A percentile compares a stretch with the other conserved stretches of the same genome.
Evolutionary conservation across 2,797 vertebrate genomes (phyloP).

Genomic region (Buphagus erythrorhynchus): DNA sequence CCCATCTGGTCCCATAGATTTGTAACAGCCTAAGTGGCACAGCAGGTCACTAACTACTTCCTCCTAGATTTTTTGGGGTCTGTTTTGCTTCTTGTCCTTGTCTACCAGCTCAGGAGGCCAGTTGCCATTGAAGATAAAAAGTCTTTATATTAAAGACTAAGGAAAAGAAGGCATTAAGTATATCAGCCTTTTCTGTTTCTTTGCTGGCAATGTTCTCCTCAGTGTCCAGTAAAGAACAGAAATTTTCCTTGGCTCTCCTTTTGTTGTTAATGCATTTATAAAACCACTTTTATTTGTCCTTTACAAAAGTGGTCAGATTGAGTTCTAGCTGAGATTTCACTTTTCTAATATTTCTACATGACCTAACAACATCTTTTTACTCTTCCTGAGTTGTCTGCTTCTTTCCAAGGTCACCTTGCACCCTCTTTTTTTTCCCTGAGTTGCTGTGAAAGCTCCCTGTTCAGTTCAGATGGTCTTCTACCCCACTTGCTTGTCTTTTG

Average conservation of each 20-base stretch:
- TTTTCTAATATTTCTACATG: neutral
- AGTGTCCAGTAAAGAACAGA: neutral
- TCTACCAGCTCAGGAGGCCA: neutral
- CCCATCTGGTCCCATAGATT: neutral
- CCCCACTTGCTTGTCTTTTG: neutral
- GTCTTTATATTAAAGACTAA: neutral
- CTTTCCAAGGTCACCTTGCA: neutral
- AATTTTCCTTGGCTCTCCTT: neutral
- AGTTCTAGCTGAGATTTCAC: neutral
- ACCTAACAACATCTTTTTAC: neutral
- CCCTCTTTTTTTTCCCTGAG: neutral
- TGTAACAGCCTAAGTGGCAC: too few species aligned
- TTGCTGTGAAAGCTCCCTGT: neutral
- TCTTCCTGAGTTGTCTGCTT: neutral
- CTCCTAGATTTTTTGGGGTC: neutral
- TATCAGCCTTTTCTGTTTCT: neutral
- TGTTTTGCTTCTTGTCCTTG: neutral
- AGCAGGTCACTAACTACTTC: neutral
- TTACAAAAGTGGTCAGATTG: neutral
- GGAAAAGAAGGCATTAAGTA: neutral
- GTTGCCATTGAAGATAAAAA: too few species aligned
- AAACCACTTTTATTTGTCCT: neutral
- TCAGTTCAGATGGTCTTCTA: neutral
- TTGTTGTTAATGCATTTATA: neutral
- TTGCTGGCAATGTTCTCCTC: rapidly evolving